These are phyloP conservation scores for Mantis religiosa DNA, from an alignment of 2,888 invertebrate genomes.

Conservation along the genomic window DNA sequence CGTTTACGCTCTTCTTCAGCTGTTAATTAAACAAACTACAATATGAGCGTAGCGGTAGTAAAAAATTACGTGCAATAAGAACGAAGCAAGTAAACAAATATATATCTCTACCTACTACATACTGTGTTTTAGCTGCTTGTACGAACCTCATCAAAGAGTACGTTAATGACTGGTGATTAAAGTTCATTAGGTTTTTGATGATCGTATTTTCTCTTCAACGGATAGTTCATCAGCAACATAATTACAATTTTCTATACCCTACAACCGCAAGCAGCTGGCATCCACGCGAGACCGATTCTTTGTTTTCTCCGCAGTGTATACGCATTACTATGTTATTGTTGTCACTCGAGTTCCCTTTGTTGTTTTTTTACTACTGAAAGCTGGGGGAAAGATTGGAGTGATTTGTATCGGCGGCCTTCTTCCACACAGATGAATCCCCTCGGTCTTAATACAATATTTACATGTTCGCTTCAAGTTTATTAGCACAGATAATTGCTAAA, in stretches of 20 bases:
- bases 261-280: neutral
- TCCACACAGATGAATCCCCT: neutral
- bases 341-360: neutral
- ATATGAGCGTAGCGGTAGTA: neutral
- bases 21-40: neutral
- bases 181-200: constrained; percentile 22
- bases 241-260: constrained; percentile 12
- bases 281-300: neutral
- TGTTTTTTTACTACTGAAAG: neutral
- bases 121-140: neutral
- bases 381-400: neutral
- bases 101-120: neutral
- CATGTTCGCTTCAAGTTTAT: neutral
- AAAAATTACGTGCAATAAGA: neutral
- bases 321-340: neutral
- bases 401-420: neutral
- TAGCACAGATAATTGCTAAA: neutral
- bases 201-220: constrained; percentile 18
- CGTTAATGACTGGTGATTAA: constrained; percentile 12
- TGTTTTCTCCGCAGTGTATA: neutral
- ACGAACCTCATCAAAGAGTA: neutral
- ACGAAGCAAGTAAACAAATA: neutral
- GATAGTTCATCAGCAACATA: constrained; percentile 15
- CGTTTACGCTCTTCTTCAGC: neutral
- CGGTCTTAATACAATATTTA: neutral